phyloP scores from a whole-genome alignment of 2,888 invertebrate genomes.

The Subacronicta megacephala region DNA sequence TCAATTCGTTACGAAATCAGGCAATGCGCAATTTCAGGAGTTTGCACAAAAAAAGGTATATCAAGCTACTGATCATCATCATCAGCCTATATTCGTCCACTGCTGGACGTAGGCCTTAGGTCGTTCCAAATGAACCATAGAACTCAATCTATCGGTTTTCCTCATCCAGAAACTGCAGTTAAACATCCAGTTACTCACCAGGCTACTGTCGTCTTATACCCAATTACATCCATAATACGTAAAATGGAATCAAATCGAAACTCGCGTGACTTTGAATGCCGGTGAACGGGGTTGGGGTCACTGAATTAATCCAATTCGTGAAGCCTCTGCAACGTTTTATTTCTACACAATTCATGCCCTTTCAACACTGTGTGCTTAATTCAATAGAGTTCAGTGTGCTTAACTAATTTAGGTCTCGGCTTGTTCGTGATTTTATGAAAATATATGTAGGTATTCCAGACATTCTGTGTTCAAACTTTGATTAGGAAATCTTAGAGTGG shows the following conservation, averaged over 20 bases:
- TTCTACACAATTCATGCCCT: conserved; percentile 51
- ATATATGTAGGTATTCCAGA: conserved; percentile 23
- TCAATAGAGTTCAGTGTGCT: conserved; percentile 46
- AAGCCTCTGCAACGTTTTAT: conserved; percentile 68
- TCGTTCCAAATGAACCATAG: no score
- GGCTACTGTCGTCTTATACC: no score
- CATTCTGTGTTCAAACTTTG: conserved; percentile 16
- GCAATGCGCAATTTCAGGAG: no score
- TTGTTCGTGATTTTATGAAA: conserved; percentile 27
- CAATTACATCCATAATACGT: no score
- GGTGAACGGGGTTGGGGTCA: conserved; percentile 72
- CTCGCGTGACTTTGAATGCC: conserved; percentile 72
- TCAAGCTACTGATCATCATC: no score
- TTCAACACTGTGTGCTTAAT: conserved; percentile 50
- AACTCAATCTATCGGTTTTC: no score
- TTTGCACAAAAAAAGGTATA: no score
- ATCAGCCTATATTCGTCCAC: no score
- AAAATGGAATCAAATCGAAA: conserved; percentile 48
- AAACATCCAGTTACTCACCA: no score
- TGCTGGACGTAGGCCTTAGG: no score
- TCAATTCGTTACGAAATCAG: no score
- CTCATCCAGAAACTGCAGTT: no score
- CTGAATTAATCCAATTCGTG: conserved; percentile 73
- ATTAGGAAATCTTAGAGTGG: conserved; percentile 22
- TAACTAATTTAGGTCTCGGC: conserved; percentile 36